Percentiles rank a stretch among this genome's conserved stretches.
Evolutionary conservation across 2,113 vertebrate genomes (phyloP).

Genomic region (Xiphophorus couchianus): DNA sequence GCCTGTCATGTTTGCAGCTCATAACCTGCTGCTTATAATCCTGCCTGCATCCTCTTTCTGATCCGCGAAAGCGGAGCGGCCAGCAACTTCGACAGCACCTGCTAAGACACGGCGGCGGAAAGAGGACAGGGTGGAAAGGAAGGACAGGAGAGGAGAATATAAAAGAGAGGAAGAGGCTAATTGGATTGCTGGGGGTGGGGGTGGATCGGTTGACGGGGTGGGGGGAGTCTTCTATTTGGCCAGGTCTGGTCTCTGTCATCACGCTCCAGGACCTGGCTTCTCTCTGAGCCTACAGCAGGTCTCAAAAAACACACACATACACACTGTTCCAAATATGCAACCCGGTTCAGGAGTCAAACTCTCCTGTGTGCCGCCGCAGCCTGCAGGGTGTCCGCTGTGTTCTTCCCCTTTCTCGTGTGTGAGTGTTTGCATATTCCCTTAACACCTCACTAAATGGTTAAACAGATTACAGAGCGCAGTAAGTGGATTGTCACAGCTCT

Average conservation of each 20-base stretch:
- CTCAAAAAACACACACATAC: constrained; percentile 60
- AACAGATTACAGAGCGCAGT: constrained; percentile 99
- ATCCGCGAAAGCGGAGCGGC: constrained; percentile 65
- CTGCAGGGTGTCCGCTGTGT: constrained; percentile 31
- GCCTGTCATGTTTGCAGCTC: constrained; percentile 71
- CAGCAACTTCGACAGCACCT: constrained; percentile 69
- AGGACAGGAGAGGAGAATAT: constrained; percentile 38
- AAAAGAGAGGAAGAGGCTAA: constrained; percentile 74
- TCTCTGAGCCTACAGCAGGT: constrained; percentile 68
- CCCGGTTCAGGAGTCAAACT: constrained; percentile 38
- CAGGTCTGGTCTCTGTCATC: constrained; percentile 81
- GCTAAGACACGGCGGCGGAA: constrained; percentile 51
- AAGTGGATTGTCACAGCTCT: constrained; percentile 99
- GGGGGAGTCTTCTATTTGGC: constrained; percentile 82
- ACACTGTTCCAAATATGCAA: constrained; percentile 55
- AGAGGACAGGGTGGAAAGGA: constrained; percentile 6
- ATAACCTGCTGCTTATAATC: constrained; percentile 76
- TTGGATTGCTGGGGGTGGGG: constrained; percentile 69
- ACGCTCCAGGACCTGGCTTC: constrained; percentile 78
- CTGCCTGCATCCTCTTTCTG: constrained; percentile 59
- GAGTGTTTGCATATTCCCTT: constrained; percentile 85
- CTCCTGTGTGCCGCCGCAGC: constrained; percentile 39
- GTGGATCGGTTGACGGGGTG: no score
- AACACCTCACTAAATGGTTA: constrained; percentile 93
- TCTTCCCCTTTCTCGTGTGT: constrained; percentile 18